Conservation (phyloP, 2,113 vertebrate species). For the Macquaria australasica region DNA sequence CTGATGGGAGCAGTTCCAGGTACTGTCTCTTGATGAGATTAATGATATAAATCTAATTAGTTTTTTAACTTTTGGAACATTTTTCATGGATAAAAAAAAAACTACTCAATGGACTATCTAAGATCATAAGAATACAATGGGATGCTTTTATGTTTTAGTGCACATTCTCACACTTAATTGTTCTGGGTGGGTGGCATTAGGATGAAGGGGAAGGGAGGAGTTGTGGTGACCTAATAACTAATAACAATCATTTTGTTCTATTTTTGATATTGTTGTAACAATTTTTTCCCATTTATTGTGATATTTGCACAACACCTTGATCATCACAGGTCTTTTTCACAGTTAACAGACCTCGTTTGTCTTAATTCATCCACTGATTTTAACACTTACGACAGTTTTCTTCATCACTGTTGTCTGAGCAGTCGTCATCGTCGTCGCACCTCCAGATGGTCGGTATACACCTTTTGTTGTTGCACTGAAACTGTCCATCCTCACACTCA, state of each 20-base stretch:
- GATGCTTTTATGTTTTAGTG: neutral
- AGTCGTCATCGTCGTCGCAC: slow-evolving; percentile 98
- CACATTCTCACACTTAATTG: neutral
- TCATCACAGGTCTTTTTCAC: neutral
- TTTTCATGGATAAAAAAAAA: neutral
- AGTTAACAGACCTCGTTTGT: neutral
- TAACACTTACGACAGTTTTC: slow-evolving; percentile 94
- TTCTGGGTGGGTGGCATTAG: neutral
- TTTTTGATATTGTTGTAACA: neutral
- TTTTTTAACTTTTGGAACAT: neutral
- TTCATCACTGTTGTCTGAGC: slow-evolving; percentile 97
- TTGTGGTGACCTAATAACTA: neutral
- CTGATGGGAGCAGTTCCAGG: slow-evolving; percentile 9
- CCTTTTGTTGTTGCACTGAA: slow-evolving; percentile 94
- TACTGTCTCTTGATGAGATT: slow-evolving; percentile 3
- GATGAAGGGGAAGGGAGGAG: neutral
- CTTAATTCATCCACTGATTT: neutral
- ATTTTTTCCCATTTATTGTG: neutral
- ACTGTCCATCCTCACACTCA: slow-evolving; percentile 94
- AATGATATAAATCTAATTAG: neutral
- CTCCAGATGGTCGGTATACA: slow-evolving; percentile 96
- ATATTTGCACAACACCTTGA: neutral
- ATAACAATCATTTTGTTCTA: neutral
- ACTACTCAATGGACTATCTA: neutral
- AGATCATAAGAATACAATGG: neutral